These are phyloP conservation scores for Diplodus sargus DNA, from an alignment of 2,797 vertebrate genomes.

Conservation along the genomic window DNA sequence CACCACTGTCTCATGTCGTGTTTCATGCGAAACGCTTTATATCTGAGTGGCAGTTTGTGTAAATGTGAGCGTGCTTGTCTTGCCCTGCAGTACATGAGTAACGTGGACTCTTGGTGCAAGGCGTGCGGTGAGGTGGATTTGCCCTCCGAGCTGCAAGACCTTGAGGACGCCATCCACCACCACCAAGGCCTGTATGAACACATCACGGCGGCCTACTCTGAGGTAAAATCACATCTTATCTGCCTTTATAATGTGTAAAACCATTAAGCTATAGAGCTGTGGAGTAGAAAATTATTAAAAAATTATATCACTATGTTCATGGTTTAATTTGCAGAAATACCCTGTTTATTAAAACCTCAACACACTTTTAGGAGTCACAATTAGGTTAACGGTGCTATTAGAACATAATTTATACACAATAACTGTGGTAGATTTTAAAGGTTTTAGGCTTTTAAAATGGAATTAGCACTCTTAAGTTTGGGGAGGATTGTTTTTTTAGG, in stretches of 20 bases:
- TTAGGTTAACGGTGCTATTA: not conserved
- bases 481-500: not conserved
- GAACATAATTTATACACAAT: not conserved
- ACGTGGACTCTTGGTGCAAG: conserved; percentile 98
- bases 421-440: not conserved
- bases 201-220: conserved; percentile 96
- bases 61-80: conserved; percentile 11
- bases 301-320: no score
- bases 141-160: conserved; percentile 97
- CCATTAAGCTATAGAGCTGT: not conserved
- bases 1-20: not conserved
- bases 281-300: no score
- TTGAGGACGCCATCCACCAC: conserved; percentile 98
- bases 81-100: conserved; percentile 93
- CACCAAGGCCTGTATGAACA: conserved; percentile 99
- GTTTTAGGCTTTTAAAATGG: conserved; percentile 4
- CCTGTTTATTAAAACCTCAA: not conserved
- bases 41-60: not conserved
- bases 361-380: not conserved
- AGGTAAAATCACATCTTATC: conserved; percentile 77
- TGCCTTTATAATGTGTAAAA: not conserved
- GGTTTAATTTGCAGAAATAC: not conserved
- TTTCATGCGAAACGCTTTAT: conserved; percentile 23
- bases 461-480: not conserved
- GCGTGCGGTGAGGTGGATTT: conserved; percentile 97